These are phyloP conservation scores for human (Homo sapiens) DNA, from an alignment of 2,113 vertebrate genomes.

Conservation along the genomic window GRCh38 chr1:78301501-78302000, in stretches of 20 bases:
- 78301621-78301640: background rate
- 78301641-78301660: background rate
- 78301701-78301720: background rate
- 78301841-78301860: background rate
- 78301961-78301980: slow-evolving; percentile 21
- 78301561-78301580: background rate
- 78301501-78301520: background rate
- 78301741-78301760: background rate
- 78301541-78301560: background rate
- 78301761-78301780: background rate
- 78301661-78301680: background rate
- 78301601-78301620: background rate
- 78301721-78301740: slow-evolving; percentile 34
- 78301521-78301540: background rate
- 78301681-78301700: background rate
- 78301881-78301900: slow-evolving; percentile 1
- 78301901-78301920: slow-evolving; percentile 32
- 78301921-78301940: background rate
- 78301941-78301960: background rate
- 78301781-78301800: background rate
- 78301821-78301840: background rate
- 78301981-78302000: background rate
- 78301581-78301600: background rate
- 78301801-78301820: slow-evolving; percentile 35
- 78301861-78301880: slow-evolving; percentile 26